Evolutionary conservation across 2,113 vertebrate species (phyloP).

Genomic region (Crocuta crocuta): DNA sequence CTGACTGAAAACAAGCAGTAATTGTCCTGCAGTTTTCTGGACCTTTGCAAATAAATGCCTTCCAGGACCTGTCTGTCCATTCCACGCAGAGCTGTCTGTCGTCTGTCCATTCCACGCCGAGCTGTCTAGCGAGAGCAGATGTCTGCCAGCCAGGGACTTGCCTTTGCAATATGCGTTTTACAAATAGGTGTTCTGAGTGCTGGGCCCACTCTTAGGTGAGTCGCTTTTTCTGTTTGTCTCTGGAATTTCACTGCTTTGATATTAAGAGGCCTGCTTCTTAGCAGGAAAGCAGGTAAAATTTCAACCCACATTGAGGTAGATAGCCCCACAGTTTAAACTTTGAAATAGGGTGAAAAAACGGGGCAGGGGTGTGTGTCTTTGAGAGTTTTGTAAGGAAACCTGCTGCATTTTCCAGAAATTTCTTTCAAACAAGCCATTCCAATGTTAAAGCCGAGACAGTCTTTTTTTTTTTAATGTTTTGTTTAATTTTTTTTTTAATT

Average conservation of each 20-base stretch:
- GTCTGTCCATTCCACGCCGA: not conserved
- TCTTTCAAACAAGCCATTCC: not conserved
- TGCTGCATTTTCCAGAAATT: not conserved
- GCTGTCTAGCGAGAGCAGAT: constrained; percentile 36
- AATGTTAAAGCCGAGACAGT: not conserved
- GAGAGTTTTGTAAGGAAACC: not conserved
- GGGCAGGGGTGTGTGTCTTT: not conserved
- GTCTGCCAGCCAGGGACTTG: not conserved
- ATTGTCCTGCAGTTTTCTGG: constrained; percentile 40
- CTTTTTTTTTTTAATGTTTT: not conserved
- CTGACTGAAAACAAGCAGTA: constrained; percentile 3
- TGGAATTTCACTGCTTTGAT: not conserved
- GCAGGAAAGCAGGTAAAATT: not conserved
- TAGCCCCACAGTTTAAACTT: not conserved
- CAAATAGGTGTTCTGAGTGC: not conserved
- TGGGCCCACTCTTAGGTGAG: constrained; percentile 79
- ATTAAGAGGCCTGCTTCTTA: not conserved
- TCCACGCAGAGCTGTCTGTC: not conserved
- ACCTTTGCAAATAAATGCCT: constrained; percentile 77
- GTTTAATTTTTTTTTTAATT: no score
- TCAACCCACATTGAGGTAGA: not conserved
- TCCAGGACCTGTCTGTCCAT: fast-evolving
- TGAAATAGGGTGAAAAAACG: not conserved
- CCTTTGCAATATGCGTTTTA: constrained; percentile 59
- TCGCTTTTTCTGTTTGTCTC: not conserved